Conservation (phyloP, 2,797 vertebrate genomes). For the Galago senegalensis region DNA sequence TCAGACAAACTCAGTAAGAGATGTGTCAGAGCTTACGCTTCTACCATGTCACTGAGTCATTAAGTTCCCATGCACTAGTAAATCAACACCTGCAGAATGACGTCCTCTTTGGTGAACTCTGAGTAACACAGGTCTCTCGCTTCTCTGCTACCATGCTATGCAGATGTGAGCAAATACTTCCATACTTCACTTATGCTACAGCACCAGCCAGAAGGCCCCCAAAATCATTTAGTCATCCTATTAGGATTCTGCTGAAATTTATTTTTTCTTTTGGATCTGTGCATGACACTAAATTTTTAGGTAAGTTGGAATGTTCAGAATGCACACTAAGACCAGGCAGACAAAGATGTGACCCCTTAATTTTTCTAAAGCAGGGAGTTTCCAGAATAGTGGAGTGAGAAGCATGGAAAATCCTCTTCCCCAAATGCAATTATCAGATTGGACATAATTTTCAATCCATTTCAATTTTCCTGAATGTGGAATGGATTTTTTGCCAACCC, state of each 20-base stretch:
- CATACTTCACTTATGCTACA: not conserved
- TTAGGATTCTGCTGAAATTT: not conserved
- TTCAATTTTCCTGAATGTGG: not conserved
- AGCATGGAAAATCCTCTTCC: not conserved
- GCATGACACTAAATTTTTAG: not conserved
- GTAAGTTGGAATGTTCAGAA: not conserved
- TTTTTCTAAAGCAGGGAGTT: not conserved
- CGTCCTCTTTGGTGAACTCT: not conserved
- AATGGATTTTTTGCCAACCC: not conserved
- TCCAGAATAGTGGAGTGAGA: not conserved
- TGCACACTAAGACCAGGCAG: not conserved
- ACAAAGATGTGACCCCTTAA: not conserved
- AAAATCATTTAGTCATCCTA: not conserved
- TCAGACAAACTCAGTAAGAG: not conserved
- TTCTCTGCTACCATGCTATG: rapidly evolving
- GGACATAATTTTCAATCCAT: not conserved
- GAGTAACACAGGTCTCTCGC: not conserved
- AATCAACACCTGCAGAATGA: not conserved
- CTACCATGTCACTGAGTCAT: not conserved
- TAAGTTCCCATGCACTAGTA: not conserved
- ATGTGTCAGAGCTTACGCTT: not conserved
- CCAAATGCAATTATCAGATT: not conserved
- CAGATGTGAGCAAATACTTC: not conserved
- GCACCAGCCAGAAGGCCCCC: not conserved
- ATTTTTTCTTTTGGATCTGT: not conserved